Evolutionary conservation across 2,888 invertebrate species (phyloP).

Genomic region (Aleiodes alternator): DNA sequence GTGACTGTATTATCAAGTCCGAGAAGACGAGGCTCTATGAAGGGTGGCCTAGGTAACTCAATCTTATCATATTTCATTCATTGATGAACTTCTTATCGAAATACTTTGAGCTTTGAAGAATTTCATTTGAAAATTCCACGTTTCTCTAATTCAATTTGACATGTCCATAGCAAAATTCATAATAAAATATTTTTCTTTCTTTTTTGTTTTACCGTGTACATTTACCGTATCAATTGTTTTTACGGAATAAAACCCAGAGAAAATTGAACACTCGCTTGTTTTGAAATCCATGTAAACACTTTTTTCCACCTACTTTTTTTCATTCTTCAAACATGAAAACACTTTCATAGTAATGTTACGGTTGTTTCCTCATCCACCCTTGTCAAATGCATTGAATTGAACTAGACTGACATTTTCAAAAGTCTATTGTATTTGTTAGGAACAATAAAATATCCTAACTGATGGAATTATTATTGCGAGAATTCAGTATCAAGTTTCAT

Average conservation of each 20-base stretch:
- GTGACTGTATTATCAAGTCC: conserved; percentile 82
- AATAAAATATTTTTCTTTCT: too few relatives aligned
- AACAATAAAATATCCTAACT: too few relatives aligned
- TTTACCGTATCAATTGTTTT: too few relatives aligned
- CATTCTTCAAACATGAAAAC: neutral
- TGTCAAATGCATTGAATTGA: neutral
- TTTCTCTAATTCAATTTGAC: too few relatives aligned
- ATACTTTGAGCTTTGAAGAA: too few relatives aligned
- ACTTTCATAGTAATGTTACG: neutral
- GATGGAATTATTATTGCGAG: too few relatives aligned
- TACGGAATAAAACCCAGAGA: neutral
- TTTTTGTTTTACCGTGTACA: too few relatives aligned
- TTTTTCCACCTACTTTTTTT: conserved; percentile 7
- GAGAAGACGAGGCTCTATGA: conserved; percentile 81
- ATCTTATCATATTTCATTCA: neutral
- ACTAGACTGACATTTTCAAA: too few relatives aligned
- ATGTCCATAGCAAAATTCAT: too few relatives aligned
- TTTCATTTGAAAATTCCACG: too few relatives aligned
- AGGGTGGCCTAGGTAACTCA: conserved; percentile 70
- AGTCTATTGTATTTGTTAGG: too few relatives aligned
- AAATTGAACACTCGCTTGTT: neutral
- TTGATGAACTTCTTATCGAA: neutral
- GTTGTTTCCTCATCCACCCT: neutral
- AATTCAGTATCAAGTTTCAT: too few relatives aligned
- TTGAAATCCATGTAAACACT: neutral